A percentile compares a stretch with the other conserved stretches of the same genome.
phyloP scores from a whole-genome alignment of 1,140 invertebrate genomes.

The Drosophila lowei region DNA sequence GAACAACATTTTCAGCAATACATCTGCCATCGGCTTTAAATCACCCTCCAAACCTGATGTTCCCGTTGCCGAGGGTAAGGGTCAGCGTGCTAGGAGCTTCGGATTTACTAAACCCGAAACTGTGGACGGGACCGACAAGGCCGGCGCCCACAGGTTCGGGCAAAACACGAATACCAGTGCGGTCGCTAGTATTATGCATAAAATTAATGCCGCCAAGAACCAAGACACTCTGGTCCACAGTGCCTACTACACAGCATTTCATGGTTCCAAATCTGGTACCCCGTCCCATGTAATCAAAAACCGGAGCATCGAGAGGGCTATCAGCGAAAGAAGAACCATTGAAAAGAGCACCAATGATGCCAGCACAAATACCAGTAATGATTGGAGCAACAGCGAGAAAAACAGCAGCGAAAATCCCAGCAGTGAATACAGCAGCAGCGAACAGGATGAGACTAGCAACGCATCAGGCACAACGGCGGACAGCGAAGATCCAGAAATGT shows the following conservation, averaged over 20 bases:
- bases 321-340: too few relatives aligned
- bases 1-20: conserved; percentile 51
- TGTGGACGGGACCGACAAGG: not conserved
- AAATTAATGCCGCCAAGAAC: conserved; percentile 34
- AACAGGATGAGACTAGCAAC: too few relatives aligned
- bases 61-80: not conserved
- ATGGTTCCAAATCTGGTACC: too few relatives aligned
- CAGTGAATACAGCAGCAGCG: too few relatives aligned
- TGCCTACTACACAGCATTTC: conserved; percentile 6
- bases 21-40: conserved; percentile 51
- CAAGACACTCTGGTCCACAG: conserved; percentile 35
- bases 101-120: conserved; percentile 20
- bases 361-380: too few relatives aligned
- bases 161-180: conserved; percentile 44
- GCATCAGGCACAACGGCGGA: too few relatives aligned
- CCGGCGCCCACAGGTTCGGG: not conserved
- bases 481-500: too few relatives aligned
- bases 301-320: not conserved
- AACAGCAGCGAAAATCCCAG: too few relatives aligned
- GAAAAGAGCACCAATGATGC: too few relatives aligned
- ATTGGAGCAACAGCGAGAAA: too few relatives aligned
- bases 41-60: not conserved
- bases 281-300: not conserved
- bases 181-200: conserved; percentile 42
- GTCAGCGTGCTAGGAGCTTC: not conserved